Conservation (phyloP, 2,797 vertebrate genomes). For the Phataginus tricuspis region DNA sequence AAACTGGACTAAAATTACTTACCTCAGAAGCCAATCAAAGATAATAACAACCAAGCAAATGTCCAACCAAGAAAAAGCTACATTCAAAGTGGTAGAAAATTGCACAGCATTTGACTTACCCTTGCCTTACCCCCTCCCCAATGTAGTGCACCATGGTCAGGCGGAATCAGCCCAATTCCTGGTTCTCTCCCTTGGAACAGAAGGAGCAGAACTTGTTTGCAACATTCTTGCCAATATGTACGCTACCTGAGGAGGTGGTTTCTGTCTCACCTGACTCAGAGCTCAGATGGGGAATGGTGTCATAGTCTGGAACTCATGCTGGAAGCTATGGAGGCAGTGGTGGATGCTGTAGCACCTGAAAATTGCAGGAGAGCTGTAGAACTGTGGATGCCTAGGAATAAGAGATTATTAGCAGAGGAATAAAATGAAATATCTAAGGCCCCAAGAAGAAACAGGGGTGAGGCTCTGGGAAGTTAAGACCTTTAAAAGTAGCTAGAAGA, state of each 20-base stretch:
- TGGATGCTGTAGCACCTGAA: neutral
- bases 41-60: neutral
- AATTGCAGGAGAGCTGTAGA: neutral
- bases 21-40: neutral
- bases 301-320: neutral
- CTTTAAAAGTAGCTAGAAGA: neutral
- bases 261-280: neutral
- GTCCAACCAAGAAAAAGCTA: neutral
- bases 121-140: neutral
- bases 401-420: neutral
- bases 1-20: neutral
- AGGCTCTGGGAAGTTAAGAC: neutral
- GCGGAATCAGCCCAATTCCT: neutral
- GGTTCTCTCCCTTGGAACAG: neutral
- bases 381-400: neutral
- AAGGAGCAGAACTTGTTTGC: neutral
- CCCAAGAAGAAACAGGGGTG: neutral
- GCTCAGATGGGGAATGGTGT: neutral
- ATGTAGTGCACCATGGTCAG: neutral
- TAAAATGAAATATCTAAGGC: neutral
- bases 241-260: neutral
- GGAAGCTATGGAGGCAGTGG: neutral
- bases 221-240: neutral
- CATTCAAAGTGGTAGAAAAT: neutral
- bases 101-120: neutral